These are phyloP conservation scores for Erpobdella octoculata DNA, from an alignment of 2,888 invertebrate species.

Conservation along the genomic window DNA sequence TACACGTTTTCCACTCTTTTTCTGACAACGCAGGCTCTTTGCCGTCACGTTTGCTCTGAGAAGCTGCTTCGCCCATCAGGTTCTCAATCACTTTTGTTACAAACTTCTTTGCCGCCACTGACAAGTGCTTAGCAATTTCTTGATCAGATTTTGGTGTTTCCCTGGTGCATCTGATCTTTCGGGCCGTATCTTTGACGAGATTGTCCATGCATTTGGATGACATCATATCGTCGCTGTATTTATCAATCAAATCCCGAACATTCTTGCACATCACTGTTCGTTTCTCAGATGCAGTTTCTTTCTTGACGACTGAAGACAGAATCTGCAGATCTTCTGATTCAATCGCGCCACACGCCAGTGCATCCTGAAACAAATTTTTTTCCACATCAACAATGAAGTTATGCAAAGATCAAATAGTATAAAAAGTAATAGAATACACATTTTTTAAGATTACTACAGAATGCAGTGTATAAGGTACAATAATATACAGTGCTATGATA, in stretches of 20 bases:
- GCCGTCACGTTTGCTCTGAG: too few species aligned
- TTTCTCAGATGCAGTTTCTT: not conserved
- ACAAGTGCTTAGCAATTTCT: slow-evolving; percentile 17
- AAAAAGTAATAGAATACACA: too few species aligned
- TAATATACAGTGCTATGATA: too few species aligned
- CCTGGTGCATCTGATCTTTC: slow-evolving; percentile 23
- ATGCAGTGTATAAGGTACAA: too few species aligned
- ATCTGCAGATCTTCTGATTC: slow-evolving; percentile 16
- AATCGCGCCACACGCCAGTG: slow-evolving; percentile 14
- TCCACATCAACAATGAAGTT: too few species aligned
- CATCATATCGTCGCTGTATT: slow-evolving; percentile 21
- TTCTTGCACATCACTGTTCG: slow-evolving; percentile 15
- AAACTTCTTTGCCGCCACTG: slow-evolving; percentile 13
- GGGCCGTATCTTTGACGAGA: slow-evolving; percentile 17
- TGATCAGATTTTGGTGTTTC: slow-evolving; percentile 17
- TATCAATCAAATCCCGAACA: slow-evolving; percentile 12
- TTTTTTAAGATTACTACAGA: too few species aligned
- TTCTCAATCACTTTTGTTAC: slow-evolving; percentile 22
- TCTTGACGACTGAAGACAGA: not conserved
- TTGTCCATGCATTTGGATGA: slow-evolving; percentile 18
- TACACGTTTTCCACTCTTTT: too few species aligned
- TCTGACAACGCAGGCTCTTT: too few species aligned
- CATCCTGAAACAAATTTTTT: slow-evolving; percentile 5
- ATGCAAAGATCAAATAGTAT: too few species aligned
- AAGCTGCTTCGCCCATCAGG: not conserved